Evolutionary conservation across 2,113 vertebrate species (phyloP), one percentile per base, ranked within the genome.

Genomic region (Erinaceus europaeus): DNA sequence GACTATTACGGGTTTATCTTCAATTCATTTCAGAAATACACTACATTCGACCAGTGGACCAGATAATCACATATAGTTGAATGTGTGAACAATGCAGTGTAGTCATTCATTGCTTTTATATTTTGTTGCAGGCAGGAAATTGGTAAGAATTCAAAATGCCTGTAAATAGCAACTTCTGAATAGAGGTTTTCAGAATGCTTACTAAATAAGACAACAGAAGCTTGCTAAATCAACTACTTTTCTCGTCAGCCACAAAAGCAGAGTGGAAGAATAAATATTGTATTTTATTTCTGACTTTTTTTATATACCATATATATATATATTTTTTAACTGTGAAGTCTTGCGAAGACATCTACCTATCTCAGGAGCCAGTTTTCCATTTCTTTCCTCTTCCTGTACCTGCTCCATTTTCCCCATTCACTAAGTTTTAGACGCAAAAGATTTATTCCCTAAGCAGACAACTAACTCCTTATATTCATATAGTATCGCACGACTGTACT

Each of bases 1-100:
- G 92, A 87, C 92, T 92, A 92, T 95, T 94, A 94, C 15, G 18
- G 48, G 91, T 94, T 94, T 95, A 92, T 94, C 92, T 94, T 92
- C 91, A 88, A 79, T 89, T 93, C 92, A 91, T 91, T 94, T 87
- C 86, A 86, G 91, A 93, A 92, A 95, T 88, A 76, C 82, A 89
- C 81, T 75, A 91, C 55, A 94, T 88, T 94, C 90, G 89, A 55
- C 91, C 72, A 92, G 74, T 90, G 80, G 80, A 94, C 71, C 59
- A 90, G 73, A 92, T 67, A 80, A 64, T 68, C 92, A 38, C 48
- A 84, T 77, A 78, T 38, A 91, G 92, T 81, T 92, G 82, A 87
- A 72, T 90, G 36, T 77, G 42, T 48, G 5, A 81, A 88, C 9
- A 18, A 93, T 82, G 91, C 68, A 57, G 62, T 76, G 62, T 42